These are phyloP conservation scores for Andrena bucephala DNA, from an alignment of 2,888 invertebrate species.

Conservation along the genomic window DNA sequence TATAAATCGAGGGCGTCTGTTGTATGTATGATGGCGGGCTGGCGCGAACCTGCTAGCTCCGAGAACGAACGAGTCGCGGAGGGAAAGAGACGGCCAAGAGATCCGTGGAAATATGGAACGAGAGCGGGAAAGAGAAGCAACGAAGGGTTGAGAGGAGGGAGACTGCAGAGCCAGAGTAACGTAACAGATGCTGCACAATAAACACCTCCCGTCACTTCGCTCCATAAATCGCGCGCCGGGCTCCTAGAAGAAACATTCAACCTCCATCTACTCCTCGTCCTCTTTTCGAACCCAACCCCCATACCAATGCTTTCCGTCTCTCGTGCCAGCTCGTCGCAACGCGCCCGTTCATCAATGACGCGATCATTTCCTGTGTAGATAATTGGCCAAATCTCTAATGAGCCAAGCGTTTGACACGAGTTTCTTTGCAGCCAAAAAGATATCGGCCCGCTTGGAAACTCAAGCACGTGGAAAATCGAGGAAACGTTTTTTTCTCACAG, in stretches of 20 bases:
- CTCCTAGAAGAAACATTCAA: slow-evolving; percentile 84
- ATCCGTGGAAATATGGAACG: slow-evolving; percentile 60
- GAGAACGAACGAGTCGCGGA: slow-evolving; percentile 63
- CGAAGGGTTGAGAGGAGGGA: slow-evolving; percentile 67
- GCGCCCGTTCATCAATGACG: slow-evolving; percentile 64
- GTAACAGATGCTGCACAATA: slow-evolving; percentile 85
- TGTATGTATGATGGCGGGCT: slow-evolving; percentile 83
- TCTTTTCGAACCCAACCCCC: slow-evolving; percentile 75
- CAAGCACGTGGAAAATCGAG: no score
- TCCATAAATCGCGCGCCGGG: slow-evolving; percentile 84
- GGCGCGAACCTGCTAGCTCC: slow-evolving; percentile 76
- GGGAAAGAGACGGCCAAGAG: slow-evolving; percentile 52
- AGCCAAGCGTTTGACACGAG: no score
- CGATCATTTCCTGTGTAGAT: slow-evolving; percentile 6
- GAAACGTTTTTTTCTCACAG: no score
- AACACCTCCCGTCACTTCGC: slow-evolving; percentile 85
- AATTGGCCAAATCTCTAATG: background rate
- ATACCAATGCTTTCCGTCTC: slow-evolving; percentile 57
- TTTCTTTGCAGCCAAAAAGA: no score
- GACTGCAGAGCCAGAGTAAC: slow-evolving; percentile 78
- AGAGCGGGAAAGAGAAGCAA: slow-evolving; percentile 63
- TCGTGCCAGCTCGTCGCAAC: slow-evolving; percentile 64
- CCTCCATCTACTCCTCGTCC: slow-evolving; percentile 80
- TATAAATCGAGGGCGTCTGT: slow-evolving; percentile 84
- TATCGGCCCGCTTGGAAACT: no score